Percentiles rank a stretch among this genome's conserved stretches.
Conservation (phyloP, 2,888 invertebrate species). For the Drosophila testacea region DNA sequence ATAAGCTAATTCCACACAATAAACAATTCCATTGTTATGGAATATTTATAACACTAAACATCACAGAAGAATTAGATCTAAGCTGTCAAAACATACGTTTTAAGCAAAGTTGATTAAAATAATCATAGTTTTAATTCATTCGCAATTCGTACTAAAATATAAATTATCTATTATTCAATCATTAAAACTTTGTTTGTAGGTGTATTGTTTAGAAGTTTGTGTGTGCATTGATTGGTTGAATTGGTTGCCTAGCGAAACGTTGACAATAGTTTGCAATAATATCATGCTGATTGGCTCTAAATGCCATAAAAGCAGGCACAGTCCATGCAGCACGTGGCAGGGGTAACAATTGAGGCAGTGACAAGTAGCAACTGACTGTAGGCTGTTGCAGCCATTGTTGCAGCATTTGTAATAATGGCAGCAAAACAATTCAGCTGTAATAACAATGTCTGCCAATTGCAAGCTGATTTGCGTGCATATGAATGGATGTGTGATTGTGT, state of each 20-base stretch:
- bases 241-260: conserved; percentile 19
- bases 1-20: too few species aligned
- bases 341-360: background rate
- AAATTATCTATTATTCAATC: background rate
- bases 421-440: conserved; percentile 48
- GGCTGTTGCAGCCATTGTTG: conserved; percentile 18
- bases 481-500: background rate
- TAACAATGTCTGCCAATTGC: conserved; percentile 39
- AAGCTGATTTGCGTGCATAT: conserved; percentile 10
- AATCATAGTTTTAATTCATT: background rate
- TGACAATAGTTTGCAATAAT: conserved; percentile 45
- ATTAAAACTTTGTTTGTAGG: background rate
- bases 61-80: background rate
- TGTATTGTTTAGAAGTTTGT: background rate
- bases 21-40: too few species aligned
- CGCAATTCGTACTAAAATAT: background rate
- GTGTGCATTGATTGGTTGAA: background rate
- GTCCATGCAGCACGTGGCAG: background rate
- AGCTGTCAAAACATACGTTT: background rate
- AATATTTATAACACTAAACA: background rate
- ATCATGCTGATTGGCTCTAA: conserved; percentile 57
- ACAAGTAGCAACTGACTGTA: conserved; percentile 1
- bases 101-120: background rate
- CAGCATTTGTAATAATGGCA: conserved; percentile 36
- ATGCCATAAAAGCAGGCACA: conserved; percentile 45